Evolutionary conservation across 2,888 invertebrate species (phyloP).

Genomic region (Ferdinandea cuprea): DNA sequence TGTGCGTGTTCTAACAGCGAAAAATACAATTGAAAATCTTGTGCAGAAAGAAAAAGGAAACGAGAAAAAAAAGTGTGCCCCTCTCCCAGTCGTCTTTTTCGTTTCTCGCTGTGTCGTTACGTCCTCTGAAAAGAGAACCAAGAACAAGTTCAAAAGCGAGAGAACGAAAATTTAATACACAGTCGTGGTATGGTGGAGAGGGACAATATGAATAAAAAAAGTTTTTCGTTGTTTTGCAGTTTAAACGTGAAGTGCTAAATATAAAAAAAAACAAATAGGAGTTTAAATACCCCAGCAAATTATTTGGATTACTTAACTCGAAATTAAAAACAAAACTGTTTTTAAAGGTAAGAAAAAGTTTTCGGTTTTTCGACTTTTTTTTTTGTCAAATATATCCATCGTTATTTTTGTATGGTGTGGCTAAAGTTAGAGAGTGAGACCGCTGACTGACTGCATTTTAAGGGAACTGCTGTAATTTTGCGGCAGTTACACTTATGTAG

Average conservation of each 20-base stretch:
- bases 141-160: slow-evolving; percentile 58
- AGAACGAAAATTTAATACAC: slow-evolving; percentile 61
- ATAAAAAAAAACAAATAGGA: slow-evolving; percentile 20
- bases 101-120: slow-evolving; percentile 31
- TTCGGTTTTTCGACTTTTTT: neutral
- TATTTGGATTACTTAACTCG: slow-evolving; percentile 42
- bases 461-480: slow-evolving; percentile 56
- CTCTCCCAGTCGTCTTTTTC: slow-evolving; percentile 51
- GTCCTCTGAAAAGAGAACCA: slow-evolving; percentile 41
- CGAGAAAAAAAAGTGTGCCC: slow-evolving; percentile 52
- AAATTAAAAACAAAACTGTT: slow-evolving; percentile 9
- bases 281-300: slow-evolving; percentile 58
- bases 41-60: slow-evolving; percentile 56
- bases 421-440: slow-evolving; percentile 14
- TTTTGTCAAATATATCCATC: slow-evolving; percentile 39
- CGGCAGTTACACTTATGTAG: slow-evolving; percentile 36
- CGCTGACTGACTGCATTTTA: slow-evolving; percentile 35
- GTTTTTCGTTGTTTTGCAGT: slow-evolving; percentile 59
- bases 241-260: slow-evolving; percentile 50
- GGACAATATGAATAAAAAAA: slow-evolving; percentile 46
- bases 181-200: slow-evolving; percentile 33
- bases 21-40: slow-evolving; percentile 79
- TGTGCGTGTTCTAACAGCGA: slow-evolving; percentile 76
- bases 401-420: slow-evolving; percentile 61
- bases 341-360: slow-evolving; percentile 20